These are phyloP conservation scores for Rhadina sibilatrix DNA, from an alignment of 2,113 vertebrate genomes.

Conservation along the genomic window DNA sequence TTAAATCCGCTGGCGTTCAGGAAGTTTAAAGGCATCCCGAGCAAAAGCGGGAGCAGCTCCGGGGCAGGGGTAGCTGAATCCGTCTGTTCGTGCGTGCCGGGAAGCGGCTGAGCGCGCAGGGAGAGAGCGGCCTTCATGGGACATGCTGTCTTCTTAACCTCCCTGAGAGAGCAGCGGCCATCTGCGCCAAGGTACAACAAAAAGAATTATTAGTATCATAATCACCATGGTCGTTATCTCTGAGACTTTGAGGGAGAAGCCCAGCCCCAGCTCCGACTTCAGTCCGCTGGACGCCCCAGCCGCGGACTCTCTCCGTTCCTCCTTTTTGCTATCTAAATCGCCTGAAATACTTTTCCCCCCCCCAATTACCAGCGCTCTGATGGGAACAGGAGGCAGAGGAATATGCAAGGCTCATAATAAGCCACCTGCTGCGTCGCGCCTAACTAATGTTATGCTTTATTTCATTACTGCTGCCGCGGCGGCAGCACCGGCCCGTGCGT, in stretches of 20 bases:
- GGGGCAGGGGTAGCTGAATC: background rate
- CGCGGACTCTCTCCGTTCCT: background rate
- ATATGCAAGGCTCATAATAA: background rate
- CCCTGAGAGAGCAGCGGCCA: background rate
- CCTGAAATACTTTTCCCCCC: rapidly evolving
- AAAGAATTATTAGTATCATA: background rate
- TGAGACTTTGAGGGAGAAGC: background rate
- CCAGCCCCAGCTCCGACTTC: background rate
- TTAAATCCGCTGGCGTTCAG: background rate
- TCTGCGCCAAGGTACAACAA: background rate
- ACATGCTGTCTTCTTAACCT: background rate
- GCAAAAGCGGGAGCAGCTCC: background rate
- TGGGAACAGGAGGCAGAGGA: conserved; percentile 6
- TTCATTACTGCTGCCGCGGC: background rate
- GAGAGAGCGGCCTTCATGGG: background rate
- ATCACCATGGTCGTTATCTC: background rate
- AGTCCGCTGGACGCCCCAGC: background rate
- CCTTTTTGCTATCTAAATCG: background rate
- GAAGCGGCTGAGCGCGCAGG: background rate
- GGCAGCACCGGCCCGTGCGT: background rate
- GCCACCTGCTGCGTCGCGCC: conserved; percentile 44
- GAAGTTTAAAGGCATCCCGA: background rate
- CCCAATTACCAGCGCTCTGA: background rate
- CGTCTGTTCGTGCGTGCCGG: background rate
- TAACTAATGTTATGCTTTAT: background rate